Base-by-base conservation (phyloP, 1,140 invertebrate genomes). In the Eumeta japonica region DNA sequence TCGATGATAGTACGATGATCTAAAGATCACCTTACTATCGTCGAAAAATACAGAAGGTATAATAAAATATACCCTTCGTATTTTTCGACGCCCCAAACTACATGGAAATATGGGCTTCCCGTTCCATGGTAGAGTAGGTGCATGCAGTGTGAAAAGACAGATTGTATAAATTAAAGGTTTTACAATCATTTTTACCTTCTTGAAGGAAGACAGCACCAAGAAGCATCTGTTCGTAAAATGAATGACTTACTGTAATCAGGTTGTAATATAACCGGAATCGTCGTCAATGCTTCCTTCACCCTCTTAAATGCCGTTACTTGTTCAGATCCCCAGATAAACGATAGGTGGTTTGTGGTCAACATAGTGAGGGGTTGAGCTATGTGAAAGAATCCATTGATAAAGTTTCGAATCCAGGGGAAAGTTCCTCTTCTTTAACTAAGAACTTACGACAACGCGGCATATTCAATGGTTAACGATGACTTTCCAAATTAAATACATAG, bases 91-190 rank as follows among this genome's bases (percentile, higher is more conserved):
- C 62, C 63, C 50, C 55, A 65, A 1, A 79, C 41, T 3, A 79
- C 46, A 1, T 71, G 75, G 3, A 79, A 44, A n/a, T n/a, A n/a
- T n/a, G n/a, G 19, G 53, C 55, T 52, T 79, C 73, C 37, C 52
- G 38, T 40, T 79, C 72, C 2, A 56, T 65, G 3, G 50, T 54
- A 2, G 45, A 46, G 33, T 77, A 79, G 17, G 75, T 76, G 15
- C 38, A 37, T 49, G 83, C 78, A 7, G 66, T 12, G 38, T 55
- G 3, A 80, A 39, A 7, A 46, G 37, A 11, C 64, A 36, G 29
- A 53, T 39, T 7, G 62, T 59, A 45, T 75, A 79, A 9, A 62
- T 62, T 10, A 78, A 55, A 0, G 62, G 59, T n/a, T 44, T 39
- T 40, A n/a, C 61, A 56, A 46, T 61, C 39, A 17, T 24, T 37